Percentiles rank a stretch among this genome's conserved stretches.
Conservation (phyloP, 2,797 vertebrate genomes). For the Phoeniculus purpureus region DNA sequence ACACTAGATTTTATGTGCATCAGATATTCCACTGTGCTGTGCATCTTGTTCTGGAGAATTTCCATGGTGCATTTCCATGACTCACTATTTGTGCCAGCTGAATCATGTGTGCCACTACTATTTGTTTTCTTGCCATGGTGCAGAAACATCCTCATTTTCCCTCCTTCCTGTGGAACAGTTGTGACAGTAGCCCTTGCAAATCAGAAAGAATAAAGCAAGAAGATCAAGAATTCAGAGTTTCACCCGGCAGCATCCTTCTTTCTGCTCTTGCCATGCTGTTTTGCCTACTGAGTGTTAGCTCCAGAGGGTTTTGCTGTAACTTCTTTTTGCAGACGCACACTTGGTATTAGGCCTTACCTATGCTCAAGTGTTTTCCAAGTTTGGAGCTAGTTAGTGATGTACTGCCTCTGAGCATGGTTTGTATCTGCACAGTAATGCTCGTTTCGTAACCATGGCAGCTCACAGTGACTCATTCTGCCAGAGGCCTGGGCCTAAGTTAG, state of each 20-base stretch:
- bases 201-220: constrained; percentile 30
- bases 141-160: constrained; percentile 10
- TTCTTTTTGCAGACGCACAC: constrained; percentile 41
- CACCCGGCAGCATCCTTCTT: accelerated
- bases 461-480: constrained; percentile 55
- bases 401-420: constrained; percentile 43
- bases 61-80: constrained; percentile 52
- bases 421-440: constrained; percentile 43
- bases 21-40: background rate
- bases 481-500: constrained; percentile 46
- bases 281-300: background rate
- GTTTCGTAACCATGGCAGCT: constrained; percentile 64
- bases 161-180: background rate
- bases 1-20: background rate
- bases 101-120: constrained; percentile 37
- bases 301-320: background rate
- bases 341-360: constrained; percentile 29
- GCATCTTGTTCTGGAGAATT: background rate
- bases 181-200: background rate
- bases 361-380: constrained; percentile 30
- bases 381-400: constrained; percentile 25
- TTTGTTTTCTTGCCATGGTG: constrained; percentile 3
- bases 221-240: background rate
- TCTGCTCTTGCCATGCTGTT: background rate
- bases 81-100: constrained; percentile 24